These are phyloP conservation scores for Hydropsyche tenuis DNA, from an alignment of 1,140 invertebrate genomes.

Conservation along the genomic window DNA sequence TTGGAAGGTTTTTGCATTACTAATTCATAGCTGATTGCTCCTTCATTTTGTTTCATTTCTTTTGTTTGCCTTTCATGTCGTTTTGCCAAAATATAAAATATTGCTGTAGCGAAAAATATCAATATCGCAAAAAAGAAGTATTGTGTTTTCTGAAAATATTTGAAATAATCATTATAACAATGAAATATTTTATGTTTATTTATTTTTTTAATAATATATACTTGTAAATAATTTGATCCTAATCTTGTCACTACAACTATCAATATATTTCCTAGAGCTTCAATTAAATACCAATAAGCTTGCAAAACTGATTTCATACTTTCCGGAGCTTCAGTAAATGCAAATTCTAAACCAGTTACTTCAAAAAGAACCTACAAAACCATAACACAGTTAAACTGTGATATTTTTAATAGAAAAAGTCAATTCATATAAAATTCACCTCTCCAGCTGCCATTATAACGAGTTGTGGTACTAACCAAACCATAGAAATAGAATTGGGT, in stretches of 20 bases:
- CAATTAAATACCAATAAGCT: conserved; percentile 88
- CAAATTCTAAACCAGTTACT: conserved; percentile 90
- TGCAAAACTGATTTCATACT: conserved; percentile 93
- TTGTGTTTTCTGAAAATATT: conserved; percentile 55
- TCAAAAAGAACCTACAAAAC: conserved; percentile 82
- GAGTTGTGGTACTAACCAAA: conserved; percentile 82
- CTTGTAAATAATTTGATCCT: conserved; percentile 42
- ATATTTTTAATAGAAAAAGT: not conserved
- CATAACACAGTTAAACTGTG: not conserved
- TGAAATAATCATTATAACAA: not conserved
- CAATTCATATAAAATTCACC: conserved; percentile 49
- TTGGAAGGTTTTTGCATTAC: conserved; percentile 23
- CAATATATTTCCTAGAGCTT: conserved; percentile 89
- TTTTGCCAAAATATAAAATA: conserved; percentile 54
- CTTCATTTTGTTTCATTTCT: conserved; percentile 1
- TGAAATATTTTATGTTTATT: not conserved
- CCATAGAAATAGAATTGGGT: conserved; percentile 75
- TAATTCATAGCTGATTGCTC: conserved; percentile 4
- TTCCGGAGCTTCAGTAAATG: conserved; percentile 87
- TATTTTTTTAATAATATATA: not conserved
- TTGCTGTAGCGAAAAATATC: conserved; percentile 54
- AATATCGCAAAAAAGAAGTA: conserved; percentile 57
- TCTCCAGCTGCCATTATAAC: conserved; percentile 74
- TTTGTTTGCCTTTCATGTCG: conserved; percentile 52
- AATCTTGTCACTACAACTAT: conserved; percentile 63